A percentile compares a stretch with the other conserved stretches of the same genome.
Evolutionary conservation across 2,113 vertebrate species (phyloP).

Genomic region (Pseudorhombus dupliciocellatus): DNA sequence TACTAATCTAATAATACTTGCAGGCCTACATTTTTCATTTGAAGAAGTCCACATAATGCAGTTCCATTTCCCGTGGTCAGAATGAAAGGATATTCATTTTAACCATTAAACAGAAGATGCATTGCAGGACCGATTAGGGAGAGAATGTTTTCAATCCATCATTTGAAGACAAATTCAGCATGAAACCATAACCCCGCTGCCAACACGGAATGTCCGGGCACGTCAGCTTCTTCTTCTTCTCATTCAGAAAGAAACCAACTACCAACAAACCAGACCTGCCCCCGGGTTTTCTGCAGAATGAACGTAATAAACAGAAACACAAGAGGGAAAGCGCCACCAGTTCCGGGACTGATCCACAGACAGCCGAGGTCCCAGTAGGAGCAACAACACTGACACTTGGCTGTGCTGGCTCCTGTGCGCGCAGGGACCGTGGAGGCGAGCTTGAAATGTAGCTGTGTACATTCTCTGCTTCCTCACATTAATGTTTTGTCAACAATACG

Average conservation of each 20-base stretch:
- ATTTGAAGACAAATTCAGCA: neutral
- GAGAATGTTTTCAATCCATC: neutral
- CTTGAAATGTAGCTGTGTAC: slow-evolving; percentile 55
- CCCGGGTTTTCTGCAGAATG: neutral
- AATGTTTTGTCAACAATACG: slow-evolving; percentile 77
- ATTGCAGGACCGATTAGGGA: neutral
- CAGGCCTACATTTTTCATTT: no score
- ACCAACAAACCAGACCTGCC: neutral
- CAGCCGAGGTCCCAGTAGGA: neutral
- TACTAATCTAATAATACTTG: no score
- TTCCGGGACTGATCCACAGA: neutral
- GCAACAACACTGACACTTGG: slow-evolving; percentile 5
- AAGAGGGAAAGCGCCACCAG: neutral
- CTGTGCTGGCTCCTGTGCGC: slow-evolving; percentile 22
- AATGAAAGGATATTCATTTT: neutral
- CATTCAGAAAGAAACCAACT: neutral
- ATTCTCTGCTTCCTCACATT: slow-evolving; percentile 70
- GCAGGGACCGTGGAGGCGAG: slow-evolving; percentile 14
- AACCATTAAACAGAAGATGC: neutral
- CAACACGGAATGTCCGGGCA: neutral
- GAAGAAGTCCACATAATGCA: neutral
- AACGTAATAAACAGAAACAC: neutral
- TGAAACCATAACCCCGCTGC: neutral
- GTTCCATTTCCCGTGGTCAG: neutral
- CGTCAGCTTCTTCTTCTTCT: no score